Base-by-base conservation (phyloP, 2,888 invertebrate genomes). In the Harpagoxenus sublaevis region DNA sequence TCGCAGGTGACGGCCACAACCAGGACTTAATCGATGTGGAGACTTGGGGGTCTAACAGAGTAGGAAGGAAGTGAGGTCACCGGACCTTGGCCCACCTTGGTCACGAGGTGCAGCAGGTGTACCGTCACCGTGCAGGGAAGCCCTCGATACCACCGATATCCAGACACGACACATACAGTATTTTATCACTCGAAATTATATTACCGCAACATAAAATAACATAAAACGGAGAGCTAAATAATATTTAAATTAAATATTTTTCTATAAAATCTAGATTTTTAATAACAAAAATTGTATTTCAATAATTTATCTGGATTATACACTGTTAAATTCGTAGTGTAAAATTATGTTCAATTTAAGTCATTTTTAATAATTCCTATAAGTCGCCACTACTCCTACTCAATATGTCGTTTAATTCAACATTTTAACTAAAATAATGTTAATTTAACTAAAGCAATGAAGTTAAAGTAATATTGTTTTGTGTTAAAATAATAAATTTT, bases 1-100 rank as follows among this genome's bases (percentile, higher is more conserved):
- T 91, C 91, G 90, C 92, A 93, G 93, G 93, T 93, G 93, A 93
- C 92, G 89, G 87, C 31, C 78, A 35, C 23, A 42, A 82, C 81
- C 87, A 83, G 88, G 74, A 85, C 89, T 89, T 87, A 88, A 89
- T 89, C 89, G 89, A 84, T 35, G 83, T 60, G 53, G 84, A 63
- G 87, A 84, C 88, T 89, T 85, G 89, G 88, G 91, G 90, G 85
- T 83, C 87, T 86, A 86, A 79, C 86, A 70, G 88, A 88, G 90
- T 87, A 89, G 92, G 90, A 92, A 93, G 93, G 93, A 93, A 93
- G 93, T 92, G 92, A 92, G 92, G 91, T 93, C 92, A 93, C 89
- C 89, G 91, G 93, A 93, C 92, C 92, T 93, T 92, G 92, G 92
- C 93, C 89, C 89, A 91, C 89, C 91, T 88, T 84, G 91, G 87